phyloP scores from a whole-genome alignment of 2,113 vertebrate genomes.

The Syrmaticus mikado region DNA sequence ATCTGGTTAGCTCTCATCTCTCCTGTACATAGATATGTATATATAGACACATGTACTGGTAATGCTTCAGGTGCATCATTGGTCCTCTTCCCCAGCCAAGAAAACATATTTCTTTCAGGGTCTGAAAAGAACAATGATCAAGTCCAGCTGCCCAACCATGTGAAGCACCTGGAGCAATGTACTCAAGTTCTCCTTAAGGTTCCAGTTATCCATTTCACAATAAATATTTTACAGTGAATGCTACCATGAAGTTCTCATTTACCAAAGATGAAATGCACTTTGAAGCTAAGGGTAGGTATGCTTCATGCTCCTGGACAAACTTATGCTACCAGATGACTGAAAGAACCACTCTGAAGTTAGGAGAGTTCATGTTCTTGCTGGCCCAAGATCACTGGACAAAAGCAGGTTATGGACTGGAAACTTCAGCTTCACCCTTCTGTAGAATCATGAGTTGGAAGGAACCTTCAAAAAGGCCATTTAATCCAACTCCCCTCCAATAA shows the following conservation, averaged over 20 bases:
- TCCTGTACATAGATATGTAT: constrained; percentile 17
- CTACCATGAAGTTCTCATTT: constrained; percentile 53
- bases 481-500: too few relatives aligned
- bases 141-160: not conserved
- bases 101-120: not conserved
- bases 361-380: not conserved
- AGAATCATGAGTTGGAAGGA: too few relatives aligned
- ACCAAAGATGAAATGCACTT: not conserved
- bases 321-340: not conserved
- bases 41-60: not conserved
- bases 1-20: not conserved
- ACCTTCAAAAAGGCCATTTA: too few relatives aligned
- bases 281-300: not conserved
- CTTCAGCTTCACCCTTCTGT: not conserved
- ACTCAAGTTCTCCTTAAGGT: constrained; percentile 17
- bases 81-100: not conserved
- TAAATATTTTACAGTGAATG: constrained; percentile 61
- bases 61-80: not conserved
- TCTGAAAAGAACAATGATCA: not conserved
- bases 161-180: constrained; percentile 27
- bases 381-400: not conserved
- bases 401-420: not conserved
- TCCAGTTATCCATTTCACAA: constrained; percentile 61
- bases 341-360: not conserved
- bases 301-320: constrained; percentile 11